Base-by-base conservation (phyloP, 2,888 invertebrate species). In the Dendrolimus houi region DNA sequence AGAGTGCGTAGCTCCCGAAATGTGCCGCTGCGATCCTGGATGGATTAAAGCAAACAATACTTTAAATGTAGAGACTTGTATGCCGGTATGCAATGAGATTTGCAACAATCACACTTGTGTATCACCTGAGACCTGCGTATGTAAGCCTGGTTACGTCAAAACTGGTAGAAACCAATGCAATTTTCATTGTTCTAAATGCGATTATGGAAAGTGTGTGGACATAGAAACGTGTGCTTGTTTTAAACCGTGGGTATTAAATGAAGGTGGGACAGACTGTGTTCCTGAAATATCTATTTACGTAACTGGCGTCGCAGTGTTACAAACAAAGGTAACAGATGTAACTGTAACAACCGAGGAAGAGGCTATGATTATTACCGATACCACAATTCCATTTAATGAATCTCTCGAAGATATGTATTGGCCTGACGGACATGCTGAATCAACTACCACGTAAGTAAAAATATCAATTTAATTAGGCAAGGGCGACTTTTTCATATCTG, bases 1-100 rank as follows among this genome's bases (percentile, higher is more conserved):
- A 1, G 59, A 55, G 0, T 77, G 77, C 52, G 52, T 66, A 6
- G 56, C 57, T 9, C 76, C 75, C 3, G 71, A 75, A 42, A 59
- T 40, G 0, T 78, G 78, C 57, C 52, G 53, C 9, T 78, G 79
- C 55, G 56, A 68, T n/a, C 47, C 47, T 10, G 47, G 47, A 47
- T 54, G 40, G 41, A n/a, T 41, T 54, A 12, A 54, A 17, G 29
- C n/a, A 54, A 54, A 40, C 41, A 40, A 47, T 47, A 47, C 9
- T 47, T 47, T 47, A 10, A 47, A 47, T 6, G 7, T 47, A 10
- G 47, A 47, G 10, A 6, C 47, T 6, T 47, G 47, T 10, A 47
- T 47, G 47, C 47, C 47, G 9, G 47, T 47, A 9, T 47, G 47
- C 2, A 47, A 47, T 10, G 47, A 47, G 10, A 10, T 47, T 6